phyloP scores from a whole-genome alignment of 2,113 vertebrate genomes.

The Copsychus sechellarum region DNA sequence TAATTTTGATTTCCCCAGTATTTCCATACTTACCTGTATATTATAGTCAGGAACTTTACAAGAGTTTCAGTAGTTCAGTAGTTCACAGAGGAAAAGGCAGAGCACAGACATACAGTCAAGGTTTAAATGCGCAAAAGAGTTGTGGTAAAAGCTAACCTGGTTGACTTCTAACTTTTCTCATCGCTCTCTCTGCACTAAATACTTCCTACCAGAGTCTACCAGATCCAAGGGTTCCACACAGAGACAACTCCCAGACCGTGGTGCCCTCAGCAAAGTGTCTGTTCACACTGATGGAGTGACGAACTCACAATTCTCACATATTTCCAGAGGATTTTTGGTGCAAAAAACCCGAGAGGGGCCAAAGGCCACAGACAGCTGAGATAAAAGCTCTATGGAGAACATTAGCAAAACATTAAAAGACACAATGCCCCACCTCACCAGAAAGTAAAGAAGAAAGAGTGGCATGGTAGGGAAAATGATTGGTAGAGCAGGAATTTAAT shows the following conservation, averaged over 20 bases:
- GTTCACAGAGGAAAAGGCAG: background rate
- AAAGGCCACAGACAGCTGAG: background rate
- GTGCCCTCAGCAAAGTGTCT: background rate
- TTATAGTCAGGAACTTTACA: background rate
- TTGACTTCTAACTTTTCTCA: background rate
- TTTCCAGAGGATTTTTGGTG: background rate
- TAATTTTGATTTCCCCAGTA: background rate
- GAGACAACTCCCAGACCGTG: no score
- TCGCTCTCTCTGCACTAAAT: background rate
- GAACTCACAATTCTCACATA: background rate
- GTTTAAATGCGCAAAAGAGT: background rate
- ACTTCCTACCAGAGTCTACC: background rate
- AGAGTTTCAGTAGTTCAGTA: background rate
- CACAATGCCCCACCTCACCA: background rate
- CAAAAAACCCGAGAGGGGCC: accelerated
- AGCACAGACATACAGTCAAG: background rate
- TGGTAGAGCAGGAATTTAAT: background rate
- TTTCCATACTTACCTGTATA: background rate
- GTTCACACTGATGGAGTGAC: background rate
- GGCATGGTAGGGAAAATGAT: background rate
- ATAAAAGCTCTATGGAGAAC: background rate
- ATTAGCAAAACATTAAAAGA: background rate
- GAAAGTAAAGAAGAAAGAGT: background rate
- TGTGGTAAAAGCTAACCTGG: background rate
- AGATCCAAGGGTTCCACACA: background rate